Conservation (phyloP, 2,797 vertebrate genomes). For the Saguinus oedipus region DNA sequence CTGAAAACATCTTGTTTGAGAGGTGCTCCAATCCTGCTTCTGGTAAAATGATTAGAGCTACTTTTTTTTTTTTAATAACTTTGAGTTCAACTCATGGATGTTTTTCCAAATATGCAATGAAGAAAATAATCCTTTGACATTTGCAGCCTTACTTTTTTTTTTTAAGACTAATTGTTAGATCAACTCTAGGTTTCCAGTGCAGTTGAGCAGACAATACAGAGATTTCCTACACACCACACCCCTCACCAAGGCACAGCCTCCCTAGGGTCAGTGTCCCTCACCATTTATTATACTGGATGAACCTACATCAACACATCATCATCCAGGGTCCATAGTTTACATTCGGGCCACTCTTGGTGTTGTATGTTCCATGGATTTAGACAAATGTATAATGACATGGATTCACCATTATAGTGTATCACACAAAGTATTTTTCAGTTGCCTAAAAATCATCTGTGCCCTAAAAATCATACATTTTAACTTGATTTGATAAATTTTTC, state of each 20-base stretch:
- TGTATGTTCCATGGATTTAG: background rate
- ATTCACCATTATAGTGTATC: background rate
- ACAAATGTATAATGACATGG: background rate
- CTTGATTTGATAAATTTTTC: background rate
- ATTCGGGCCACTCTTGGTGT: background rate
- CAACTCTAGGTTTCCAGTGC: background rate
- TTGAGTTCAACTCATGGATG: no score
- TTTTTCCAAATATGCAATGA: background rate
- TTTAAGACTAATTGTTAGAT: background rate
- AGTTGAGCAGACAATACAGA: background rate
- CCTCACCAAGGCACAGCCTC: rapidly evolving
- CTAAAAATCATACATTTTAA: background rate
- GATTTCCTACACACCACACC: no score
- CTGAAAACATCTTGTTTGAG: background rate
- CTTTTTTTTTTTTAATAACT: background rate
- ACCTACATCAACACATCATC: background rate
- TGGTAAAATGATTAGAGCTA: background rate
- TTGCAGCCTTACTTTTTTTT: background rate
- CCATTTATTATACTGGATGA: background rate
- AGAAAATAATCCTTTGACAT: background rate
- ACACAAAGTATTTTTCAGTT: background rate
- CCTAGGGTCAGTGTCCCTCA: rapidly evolving
- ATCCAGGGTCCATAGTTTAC: background rate
- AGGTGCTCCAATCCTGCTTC: background rate
- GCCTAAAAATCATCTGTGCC: background rate